Evolutionary conservation across 1,140 invertebrate genomes (phyloP).

Genomic region (Ylistrum balloti): DNA sequence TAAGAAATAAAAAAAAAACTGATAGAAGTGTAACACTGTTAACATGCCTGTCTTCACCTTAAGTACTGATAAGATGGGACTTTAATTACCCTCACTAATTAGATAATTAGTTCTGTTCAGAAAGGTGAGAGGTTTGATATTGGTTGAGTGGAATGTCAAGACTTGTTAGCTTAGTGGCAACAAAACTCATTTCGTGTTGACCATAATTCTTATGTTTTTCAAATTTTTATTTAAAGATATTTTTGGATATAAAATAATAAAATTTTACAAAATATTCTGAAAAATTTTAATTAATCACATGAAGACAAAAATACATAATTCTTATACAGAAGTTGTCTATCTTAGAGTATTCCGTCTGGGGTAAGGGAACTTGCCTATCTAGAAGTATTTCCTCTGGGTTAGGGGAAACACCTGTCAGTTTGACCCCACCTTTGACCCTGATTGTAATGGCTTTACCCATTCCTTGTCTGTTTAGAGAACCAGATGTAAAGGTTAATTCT

Average conservation of each 20-base stretch:
- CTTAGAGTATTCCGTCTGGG: too few relatives aligned
- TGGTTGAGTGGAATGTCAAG: neutral
- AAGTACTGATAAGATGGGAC: neutral
- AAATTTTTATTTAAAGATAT: too few relatives aligned
- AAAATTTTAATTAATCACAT: too few relatives aligned
- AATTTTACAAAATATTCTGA: neutral
- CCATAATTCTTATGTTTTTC: too few relatives aligned
- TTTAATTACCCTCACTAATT: slow-evolving; percentile 11
- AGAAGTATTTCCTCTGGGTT: neutral
- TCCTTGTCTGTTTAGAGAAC: neutral
- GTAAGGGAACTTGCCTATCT: too few relatives aligned
- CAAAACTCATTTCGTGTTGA: neutral
- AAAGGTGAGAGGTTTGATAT: neutral
- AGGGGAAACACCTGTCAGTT: neutral
- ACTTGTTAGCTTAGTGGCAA: neutral
- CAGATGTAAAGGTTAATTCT: neutral
- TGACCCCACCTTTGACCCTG: neutral
- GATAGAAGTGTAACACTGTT: too few relatives aligned
- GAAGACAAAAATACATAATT: too few relatives aligned
- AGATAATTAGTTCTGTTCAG: neutral
- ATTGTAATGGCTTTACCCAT: neutral
- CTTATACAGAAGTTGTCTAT: too few relatives aligned
- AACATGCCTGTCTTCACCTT: neutral
- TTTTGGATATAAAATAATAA: too few relatives aligned
- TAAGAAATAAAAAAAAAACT: too few relatives aligned